Evolutionary conservation across 2,888 invertebrate species (phyloP), one percentile per base, ranked within the genome.

Genomic region (Phasia obesa): DNA sequence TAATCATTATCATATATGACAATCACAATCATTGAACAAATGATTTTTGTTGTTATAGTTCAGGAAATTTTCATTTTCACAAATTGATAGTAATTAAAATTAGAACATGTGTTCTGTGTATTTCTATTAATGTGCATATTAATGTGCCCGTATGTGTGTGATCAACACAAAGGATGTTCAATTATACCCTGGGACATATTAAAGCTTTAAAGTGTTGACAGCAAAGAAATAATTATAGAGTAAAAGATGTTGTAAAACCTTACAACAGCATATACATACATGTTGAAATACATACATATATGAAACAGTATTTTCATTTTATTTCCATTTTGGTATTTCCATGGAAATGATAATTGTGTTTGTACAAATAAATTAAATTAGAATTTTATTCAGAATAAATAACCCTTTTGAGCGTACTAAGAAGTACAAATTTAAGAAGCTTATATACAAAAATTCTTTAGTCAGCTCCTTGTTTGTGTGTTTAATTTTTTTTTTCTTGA

Each of bases 51-150:
- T 21, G 49, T 51, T 38, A 25, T 17, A 15, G 15, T 9, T 5
- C 25, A 17, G 15, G 47, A 25, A 51, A 42, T 19, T 31, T 31
- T 35, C 13, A 42, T 19, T 31, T 31, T 35, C 13, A 47, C 19
- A 73, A 62, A 75, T 44, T 59, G 17, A 65, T 31, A n/a, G 35
- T 27, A 67, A 76, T 49, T 67, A 67, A 67, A 38, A 51, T 57
- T 53, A n/a, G 19, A 62, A 42, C 19, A 51, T 23, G 51, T 60
- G 17, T 44, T 49, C 38, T 71, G 4, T 71, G 25, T 38, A 25
- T 4, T 7, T 35, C 15, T 2, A 6, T 19, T 0, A 42, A 44
- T 5, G 11, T n/a, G 7, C n/a, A 23, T 38, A n/a, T 23, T 6
- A 6, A 9, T 31, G 1, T 57, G 7, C 1, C 27, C 4, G 5